A percentile compares a stretch with the other conserved stretches of the same genome.
Conservation (phyloP, 2,888 invertebrate genomes). For the Drosophila yooni region DNA sequence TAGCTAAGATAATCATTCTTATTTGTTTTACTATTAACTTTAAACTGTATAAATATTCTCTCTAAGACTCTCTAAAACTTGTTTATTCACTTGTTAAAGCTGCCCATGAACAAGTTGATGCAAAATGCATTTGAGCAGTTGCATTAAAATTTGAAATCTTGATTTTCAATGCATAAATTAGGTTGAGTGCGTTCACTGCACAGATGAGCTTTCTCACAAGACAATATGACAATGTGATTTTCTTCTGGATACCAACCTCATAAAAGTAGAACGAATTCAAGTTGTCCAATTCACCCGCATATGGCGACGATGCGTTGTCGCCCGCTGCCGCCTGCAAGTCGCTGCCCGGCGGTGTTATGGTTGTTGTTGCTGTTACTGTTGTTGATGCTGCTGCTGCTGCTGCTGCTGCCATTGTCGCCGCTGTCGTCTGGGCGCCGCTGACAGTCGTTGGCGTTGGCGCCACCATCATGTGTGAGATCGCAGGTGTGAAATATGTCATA, state of each 20-base stretch:
- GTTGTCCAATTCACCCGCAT: constrained; percentile 73
- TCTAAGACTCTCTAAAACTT: not conserved
- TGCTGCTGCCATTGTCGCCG: constrained; percentile 80
- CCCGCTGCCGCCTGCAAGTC: constrained; percentile 38
- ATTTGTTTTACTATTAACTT: not conserved
- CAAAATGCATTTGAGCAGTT: constrained; percentile 34
- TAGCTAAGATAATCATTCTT: not conserved
- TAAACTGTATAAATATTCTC: not conserved
- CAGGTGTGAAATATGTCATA: constrained; percentile 79
- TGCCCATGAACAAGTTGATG: constrained; percentile 9
- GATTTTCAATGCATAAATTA: constrained; percentile 59
- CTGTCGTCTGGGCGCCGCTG: constrained; percentile 50
- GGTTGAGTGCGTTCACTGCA: constrained; percentile 4
- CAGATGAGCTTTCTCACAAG: constrained; percentile 25
- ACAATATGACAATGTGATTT: constrained; percentile 4
- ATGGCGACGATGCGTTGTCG: constrained; percentile 50
- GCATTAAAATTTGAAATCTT: constrained; percentile 24
- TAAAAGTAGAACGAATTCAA: constrained; percentile 85
- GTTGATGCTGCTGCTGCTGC: constrained; percentile 20
- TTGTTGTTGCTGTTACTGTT: constrained; percentile 26
- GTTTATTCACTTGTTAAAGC: not conserved
- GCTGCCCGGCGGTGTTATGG: constrained; percentile 44
- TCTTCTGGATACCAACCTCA: constrained; percentile 74
- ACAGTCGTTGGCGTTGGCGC: constrained; percentile 74
- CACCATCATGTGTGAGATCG: constrained; percentile 82